Conservation (phyloP, 2,888 invertebrate species). For the Zele albiditarsus region DNA sequence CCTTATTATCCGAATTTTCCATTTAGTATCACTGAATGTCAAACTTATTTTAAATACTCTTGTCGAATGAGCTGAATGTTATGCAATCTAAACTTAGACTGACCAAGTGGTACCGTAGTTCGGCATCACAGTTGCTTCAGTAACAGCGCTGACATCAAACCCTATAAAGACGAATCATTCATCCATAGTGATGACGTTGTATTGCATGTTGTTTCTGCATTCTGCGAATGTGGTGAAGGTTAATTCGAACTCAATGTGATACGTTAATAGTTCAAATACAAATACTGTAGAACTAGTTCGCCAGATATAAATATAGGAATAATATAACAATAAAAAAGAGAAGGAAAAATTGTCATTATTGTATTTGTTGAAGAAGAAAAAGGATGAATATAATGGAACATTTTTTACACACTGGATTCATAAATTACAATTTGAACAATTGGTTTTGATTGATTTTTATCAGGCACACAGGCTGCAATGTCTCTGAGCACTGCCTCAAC, state of each 20-base stretch:
- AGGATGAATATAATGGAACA: neutral
- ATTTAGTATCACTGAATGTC: neutral
- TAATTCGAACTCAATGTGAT: neutral
- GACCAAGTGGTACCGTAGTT: neutral
- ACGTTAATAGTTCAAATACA: neutral
- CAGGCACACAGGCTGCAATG: constrained; percentile 78
- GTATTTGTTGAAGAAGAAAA: neutral
- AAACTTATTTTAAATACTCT: neutral
- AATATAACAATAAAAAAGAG: neutral
- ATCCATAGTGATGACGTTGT: neutral
- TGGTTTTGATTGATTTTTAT: constrained; percentile 76
- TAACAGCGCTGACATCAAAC: neutral
- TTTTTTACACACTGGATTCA: constrained; percentile 85
- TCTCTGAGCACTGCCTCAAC: constrained; percentile 85
- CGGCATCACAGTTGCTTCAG: neutral
- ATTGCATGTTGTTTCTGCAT: neutral
- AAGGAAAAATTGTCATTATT: neutral
- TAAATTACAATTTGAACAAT: constrained; percentile 89
- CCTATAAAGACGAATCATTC: neutral
- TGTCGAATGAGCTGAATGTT: neutral
- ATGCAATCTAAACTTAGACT: constrained; percentile 29
- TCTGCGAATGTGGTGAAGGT: neutral
- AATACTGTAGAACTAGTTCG: neutral
- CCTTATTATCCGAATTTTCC: constrained; percentile 4
- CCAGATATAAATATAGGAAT: neutral